Evolutionary conservation across 2,113 vertebrate species (phyloP).

Genomic region (Amia ocellicauda): DNA sequence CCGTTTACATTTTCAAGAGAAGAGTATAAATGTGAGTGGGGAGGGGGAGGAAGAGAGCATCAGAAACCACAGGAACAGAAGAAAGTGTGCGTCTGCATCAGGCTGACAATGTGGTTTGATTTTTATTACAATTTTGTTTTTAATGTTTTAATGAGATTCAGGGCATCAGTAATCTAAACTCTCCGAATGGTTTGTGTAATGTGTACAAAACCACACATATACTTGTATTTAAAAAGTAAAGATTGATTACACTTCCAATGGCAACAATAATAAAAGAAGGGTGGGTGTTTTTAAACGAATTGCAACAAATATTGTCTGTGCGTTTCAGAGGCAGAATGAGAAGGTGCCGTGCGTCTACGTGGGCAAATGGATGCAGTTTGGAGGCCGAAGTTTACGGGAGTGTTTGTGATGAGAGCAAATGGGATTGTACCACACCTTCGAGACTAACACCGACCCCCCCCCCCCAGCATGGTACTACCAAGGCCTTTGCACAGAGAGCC

Average conservation of each 20-base stretch:
- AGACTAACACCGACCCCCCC: slow-evolving; percentile 37
- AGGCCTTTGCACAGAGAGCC: no score
- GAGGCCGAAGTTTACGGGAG: slow-evolving; percentile 45
- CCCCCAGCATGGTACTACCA: neutral
- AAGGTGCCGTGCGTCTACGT: neutral
- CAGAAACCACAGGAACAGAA: neutral
- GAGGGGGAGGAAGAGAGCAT: no score
- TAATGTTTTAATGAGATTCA: slow-evolving; percentile 4
- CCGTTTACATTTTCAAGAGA: no score
- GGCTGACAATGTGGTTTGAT: slow-evolving; percentile 2
- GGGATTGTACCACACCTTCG: slow-evolving; percentile 50
- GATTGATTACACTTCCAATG: no score
- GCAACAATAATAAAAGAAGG: no score
- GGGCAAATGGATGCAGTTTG: slow-evolving; percentile 26
- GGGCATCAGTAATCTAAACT: no score
- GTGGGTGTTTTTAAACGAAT: no score
- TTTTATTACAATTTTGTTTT: neutral
- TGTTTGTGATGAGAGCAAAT: slow-evolving; percentile 40
- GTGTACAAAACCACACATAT: no score
- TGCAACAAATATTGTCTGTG: no score
- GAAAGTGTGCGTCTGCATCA: neutral
- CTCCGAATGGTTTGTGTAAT: no score
- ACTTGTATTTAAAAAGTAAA: no score
- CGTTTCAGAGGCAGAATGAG: slow-evolving; percentile 48
- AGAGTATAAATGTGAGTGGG: no score